phyloP scores from a whole-genome alignment of 1,140 invertebrate genomes.

The Stegodyphus mimosarum region DNA sequence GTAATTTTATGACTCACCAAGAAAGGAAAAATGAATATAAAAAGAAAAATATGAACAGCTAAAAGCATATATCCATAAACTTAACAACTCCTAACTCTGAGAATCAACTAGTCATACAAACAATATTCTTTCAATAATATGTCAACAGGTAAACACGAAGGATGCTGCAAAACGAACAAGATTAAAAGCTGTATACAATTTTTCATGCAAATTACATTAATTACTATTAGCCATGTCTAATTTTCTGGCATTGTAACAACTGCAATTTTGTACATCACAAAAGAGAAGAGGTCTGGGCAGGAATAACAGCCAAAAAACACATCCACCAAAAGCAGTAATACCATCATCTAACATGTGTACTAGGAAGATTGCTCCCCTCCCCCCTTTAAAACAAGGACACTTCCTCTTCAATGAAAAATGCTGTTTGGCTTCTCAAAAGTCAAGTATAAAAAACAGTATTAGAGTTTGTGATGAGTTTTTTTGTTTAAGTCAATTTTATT shows the following conservation, averaged over 20 bases:
- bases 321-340: slow-evolving; percentile 50
- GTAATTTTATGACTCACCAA: neutral
- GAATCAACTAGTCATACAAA: slow-evolving; percentile 52
- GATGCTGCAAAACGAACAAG: slow-evolving; percentile 24
- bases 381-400: slow-evolving; percentile 44
- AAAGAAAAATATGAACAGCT: slow-evolving; percentile 27
- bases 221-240: slow-evolving; percentile 1
- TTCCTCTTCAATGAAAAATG: slow-evolving; percentile 46
- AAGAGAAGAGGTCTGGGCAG: slow-evolving; percentile 43
- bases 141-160: slow-evolving; percentile 53
- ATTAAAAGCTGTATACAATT: slow-evolving; percentile 53
- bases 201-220: slow-evolving; percentile 39
- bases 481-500: neutral
- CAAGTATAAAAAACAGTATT: slow-evolving; percentile 43
- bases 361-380: slow-evolving; percentile 53
- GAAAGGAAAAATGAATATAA: slow-evolving; percentile 11
- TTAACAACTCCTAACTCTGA: slow-evolving; percentile 46
- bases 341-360: slow-evolving; percentile 20
- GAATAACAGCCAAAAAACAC: slow-evolving; percentile 56
- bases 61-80: slow-evolving; percentile 55
- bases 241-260: slow-evolving; percentile 34
- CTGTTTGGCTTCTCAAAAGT: slow-evolving; percentile 1
- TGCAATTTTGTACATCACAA: slow-evolving; percentile 36
- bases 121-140: slow-evolving; percentile 31
- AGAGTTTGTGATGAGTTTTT: slow-evolving; percentile 3